Conservation (phyloP, 2,888 invertebrate genomes). For the Willowsia nigromaculata region DNA sequence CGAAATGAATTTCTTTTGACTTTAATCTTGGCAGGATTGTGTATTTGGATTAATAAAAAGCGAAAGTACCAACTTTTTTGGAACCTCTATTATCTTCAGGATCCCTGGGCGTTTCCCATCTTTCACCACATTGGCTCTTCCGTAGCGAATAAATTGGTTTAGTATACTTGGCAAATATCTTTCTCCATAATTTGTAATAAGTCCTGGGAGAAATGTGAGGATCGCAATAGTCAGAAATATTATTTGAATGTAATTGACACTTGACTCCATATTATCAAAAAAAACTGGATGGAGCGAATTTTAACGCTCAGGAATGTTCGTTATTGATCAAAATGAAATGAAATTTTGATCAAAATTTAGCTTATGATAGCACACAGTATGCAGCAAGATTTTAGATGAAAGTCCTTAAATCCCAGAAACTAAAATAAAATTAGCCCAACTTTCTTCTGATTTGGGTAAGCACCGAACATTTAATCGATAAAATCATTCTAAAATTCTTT, state of each 20-base stretch:
- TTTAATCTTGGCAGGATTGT: background rate
- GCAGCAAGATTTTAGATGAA: too few relatives aligned
- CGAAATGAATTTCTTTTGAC: too few relatives aligned
- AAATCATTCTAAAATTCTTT: too few relatives aligned
- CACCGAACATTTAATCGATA: too few relatives aligned
- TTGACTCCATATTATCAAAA: slow-evolving; percentile 41
- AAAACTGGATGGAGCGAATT: too few relatives aligned
- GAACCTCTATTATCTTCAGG: slow-evolving; percentile 80
- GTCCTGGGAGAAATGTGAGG: slow-evolving; percentile 71
- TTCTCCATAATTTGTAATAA: slow-evolving; percentile 70
- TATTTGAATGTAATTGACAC: slow-evolving; percentile 66
- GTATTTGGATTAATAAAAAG: background rate
- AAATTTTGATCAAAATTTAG: too few relatives aligned
- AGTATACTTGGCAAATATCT: slow-evolving; percentile 67
- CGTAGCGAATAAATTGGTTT: slow-evolving; percentile 66
- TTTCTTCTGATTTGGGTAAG: too few relatives aligned
- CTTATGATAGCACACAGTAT: too few relatives aligned
- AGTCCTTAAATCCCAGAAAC: too few relatives aligned
- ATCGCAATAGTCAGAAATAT: slow-evolving; percentile 65
- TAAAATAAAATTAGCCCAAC: too few relatives aligned
- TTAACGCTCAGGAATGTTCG: background rate
- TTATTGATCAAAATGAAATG: too few relatives aligned
- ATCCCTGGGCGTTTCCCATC: slow-evolving; percentile 65
- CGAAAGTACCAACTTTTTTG: slow-evolving; percentile 83
- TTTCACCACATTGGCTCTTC: slow-evolving; percentile 66